Conservation (phyloP, 1,140 invertebrate genomes). For the Diploscapter pachys region DNA sequence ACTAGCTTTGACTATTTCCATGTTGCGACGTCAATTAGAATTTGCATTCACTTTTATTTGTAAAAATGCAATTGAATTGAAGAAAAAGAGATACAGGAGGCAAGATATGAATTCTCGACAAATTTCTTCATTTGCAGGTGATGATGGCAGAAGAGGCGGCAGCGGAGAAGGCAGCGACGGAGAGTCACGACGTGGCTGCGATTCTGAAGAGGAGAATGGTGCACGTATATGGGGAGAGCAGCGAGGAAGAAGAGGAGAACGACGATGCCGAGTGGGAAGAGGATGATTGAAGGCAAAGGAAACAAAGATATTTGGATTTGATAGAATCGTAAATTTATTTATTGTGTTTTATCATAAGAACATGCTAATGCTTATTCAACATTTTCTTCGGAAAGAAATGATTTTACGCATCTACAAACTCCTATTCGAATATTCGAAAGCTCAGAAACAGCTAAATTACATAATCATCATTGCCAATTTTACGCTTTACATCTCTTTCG, state of each 20-base stretch:
- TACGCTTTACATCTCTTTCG: too few relatives aligned
- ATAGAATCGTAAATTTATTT: not conserved
- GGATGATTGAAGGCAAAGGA: slow-evolving; percentile 21
- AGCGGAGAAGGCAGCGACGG: slow-evolving; percentile 37
- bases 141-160: slow-evolving; percentile 45
- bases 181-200: slow-evolving; percentile 50
- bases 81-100: too few relatives aligned
- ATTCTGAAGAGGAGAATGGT: slow-evolving; percentile 52
- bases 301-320: not conserved
- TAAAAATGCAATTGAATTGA: too few relatives aligned
- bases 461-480: too few relatives aligned
- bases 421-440: too few relatives aligned
- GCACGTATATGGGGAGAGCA: slow-evolving; percentile 44
- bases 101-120: too few relatives aligned
- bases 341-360: slow-evolving; percentile 1
- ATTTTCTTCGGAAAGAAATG: too few relatives aligned
- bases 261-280: slow-evolving; percentile 44
- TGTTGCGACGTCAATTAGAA: too few relatives aligned
- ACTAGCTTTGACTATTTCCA: too few relatives aligned
- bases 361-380: not conserved
- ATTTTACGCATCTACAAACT: too few relatives aligned
- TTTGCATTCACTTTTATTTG: too few relatives aligned
- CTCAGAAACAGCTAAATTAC: too few relatives aligned
- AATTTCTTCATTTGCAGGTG: slow-evolving; percentile 21
- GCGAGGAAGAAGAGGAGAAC: slow-evolving; percentile 34